phyloP scores from a whole-genome alignment of 2,797 vertebrate species.

The Neopelma chrysocephalum region DNA sequence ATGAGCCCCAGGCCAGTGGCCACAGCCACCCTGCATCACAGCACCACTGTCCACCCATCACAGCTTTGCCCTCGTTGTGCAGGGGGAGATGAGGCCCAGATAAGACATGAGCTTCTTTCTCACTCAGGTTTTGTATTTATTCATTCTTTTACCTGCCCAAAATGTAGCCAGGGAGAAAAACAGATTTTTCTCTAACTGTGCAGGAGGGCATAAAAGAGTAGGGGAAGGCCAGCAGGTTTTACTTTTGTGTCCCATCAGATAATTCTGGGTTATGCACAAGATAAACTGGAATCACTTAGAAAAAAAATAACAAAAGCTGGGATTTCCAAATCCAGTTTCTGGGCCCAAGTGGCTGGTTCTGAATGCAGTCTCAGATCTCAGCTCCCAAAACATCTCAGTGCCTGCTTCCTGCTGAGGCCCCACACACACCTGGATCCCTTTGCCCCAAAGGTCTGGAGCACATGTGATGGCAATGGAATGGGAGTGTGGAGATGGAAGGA shows the following conservation, averaged over 20 bases:
- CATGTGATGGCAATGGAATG: accelerated
- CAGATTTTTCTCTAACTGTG: background rate
- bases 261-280: background rate
- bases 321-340: background rate
- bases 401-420: background rate
- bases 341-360: background rate
- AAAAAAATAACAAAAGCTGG: background rate
- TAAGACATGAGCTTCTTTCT: background rate
- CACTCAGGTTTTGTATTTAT: background rate
- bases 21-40: background rate
- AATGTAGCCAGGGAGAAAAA: background rate
- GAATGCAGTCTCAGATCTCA: background rate
- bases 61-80: background rate
- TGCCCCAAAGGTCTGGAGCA: background rate
- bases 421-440: background rate
- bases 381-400: background rate
- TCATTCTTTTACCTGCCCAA: background rate
- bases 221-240: background rate
- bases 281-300: background rate
- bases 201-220: background rate
- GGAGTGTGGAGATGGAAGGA: background rate
- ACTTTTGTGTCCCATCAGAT: background rate
- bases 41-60: background rate
- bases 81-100: background rate
- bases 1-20: background rate